Conservation (phyloP, 2,113 vertebrate genomes). For the Colaptes auratus region DNA sequence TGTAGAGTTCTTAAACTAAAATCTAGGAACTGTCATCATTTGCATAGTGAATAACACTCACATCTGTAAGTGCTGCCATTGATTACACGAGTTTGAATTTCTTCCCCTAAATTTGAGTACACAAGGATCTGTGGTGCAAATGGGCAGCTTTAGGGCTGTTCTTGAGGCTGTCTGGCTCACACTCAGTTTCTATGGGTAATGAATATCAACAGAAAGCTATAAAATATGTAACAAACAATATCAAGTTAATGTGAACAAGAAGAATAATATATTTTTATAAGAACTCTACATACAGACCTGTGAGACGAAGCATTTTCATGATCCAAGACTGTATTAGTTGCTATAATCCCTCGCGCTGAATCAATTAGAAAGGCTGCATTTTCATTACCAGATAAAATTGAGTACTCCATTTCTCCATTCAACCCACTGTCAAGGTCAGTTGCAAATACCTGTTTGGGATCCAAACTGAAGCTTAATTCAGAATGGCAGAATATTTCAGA, state of each 20-base stretch:
- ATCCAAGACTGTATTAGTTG: slow-evolving; percentile 82
- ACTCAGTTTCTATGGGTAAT: background rate
- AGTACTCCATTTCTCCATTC: slow-evolving; percentile 86
- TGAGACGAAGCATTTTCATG: slow-evolving; percentile 83
- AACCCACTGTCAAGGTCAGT: slow-evolving; percentile 84
- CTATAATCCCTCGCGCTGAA: slow-evolving; percentile 80
- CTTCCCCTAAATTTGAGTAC: background rate
- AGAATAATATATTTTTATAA: background rate
- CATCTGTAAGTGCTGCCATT: background rate
- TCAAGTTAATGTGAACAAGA: background rate
- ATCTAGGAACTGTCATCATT: background rate
- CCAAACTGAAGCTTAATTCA: slow-evolving; percentile 28
- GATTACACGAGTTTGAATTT: background rate
- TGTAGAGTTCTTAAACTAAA: background rate
- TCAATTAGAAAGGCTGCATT: slow-evolving; percentile 84
- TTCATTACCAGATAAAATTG: slow-evolving; percentile 87
- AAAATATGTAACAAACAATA: background rate
- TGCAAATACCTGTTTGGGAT: slow-evolving; percentile 83
- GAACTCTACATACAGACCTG: slow-evolving; percentile 78
- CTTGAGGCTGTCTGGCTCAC: background rate
- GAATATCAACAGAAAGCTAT: background rate
- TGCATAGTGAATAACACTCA: background rate
- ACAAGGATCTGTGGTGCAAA: background rate
- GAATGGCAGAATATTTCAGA: background rate
- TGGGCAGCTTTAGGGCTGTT: background rate